Base-by-base conservation (phyloP, 2,797 vertebrate species). In the Zalophus californianus region DNA sequence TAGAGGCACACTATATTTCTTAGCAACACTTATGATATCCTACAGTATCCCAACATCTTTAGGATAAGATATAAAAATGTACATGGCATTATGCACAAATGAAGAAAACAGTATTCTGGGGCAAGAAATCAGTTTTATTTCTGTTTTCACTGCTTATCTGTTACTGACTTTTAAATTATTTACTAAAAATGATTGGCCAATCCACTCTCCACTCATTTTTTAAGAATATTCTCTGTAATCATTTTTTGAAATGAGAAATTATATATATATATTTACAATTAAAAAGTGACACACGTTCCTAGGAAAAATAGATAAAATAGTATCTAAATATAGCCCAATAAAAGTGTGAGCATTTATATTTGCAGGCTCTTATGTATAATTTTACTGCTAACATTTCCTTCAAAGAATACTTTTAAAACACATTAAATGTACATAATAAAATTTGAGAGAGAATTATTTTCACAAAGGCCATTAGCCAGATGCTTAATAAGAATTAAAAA, bases 401-500 rank as follows among this genome's bases (percentile, higher is more conserved):
- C 93, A 91, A 86, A 92, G 56, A 93, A 73, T 87, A 89, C 23
- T 54, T 91, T 85, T 89, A 64, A 35, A 94, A 97, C 75, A 58
- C 9, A 16, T 62, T 75, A 86, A 94, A 48, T 96, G 44, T 88
- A 50, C 77, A 35, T 92, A 96, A 91, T 90, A 84, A 94, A 96
- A 60, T 79, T 80, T 95, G 86, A 85, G 60, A 86, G 38, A 80
- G 50, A 78, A 68, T 80, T 92, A 66, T 94, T 95, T 96, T 92
- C 68, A 95, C 29, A 89, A 93, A 94, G 90, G 56, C 38, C 56
- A 72, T 96, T 91, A 78, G 82, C 73, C 70, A 96, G 94, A 90
- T 96, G 35, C 80, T 96, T 84, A 94, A 64, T 95, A 88, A 75
- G 87, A 97, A 92, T 97, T 96, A 94, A 96, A 96, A 96, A 75